phyloP scores from a whole-genome alignment of 2,113 vertebrate genomes.

The Hepsetus odoe region DNA sequence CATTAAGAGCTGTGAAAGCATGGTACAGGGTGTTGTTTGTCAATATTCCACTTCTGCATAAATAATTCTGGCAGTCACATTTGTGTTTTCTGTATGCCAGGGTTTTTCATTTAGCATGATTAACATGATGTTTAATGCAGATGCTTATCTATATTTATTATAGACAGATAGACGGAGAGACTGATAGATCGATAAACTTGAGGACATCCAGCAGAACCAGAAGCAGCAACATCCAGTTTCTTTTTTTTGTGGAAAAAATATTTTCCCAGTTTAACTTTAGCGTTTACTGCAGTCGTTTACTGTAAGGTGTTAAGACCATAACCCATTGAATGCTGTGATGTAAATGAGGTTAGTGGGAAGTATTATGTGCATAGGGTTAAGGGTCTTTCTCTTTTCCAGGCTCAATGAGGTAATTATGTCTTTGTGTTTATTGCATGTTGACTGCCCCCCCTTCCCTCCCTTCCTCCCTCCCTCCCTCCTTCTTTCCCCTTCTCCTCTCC shows the following conservation, averaged over 20 bases:
- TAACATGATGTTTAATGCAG: no score
- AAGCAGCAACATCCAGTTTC: no score
- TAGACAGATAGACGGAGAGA: no score
- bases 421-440: constrained; percentile 78
- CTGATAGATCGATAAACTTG: no score
- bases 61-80: no score
- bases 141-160: no score
- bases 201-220: no score
- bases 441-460: constrained; percentile 67
- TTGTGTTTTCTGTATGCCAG: no score
- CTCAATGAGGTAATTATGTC: constrained; percentile 78
- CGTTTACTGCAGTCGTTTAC: not conserved
- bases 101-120: no score
- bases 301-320: constrained; percentile 22
- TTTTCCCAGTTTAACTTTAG: not conserved
- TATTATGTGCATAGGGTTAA: constrained; percentile 64
- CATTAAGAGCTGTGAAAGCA: no score
- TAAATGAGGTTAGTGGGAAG: constrained; percentile 57
- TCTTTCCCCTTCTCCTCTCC: constrained; percentile 48
- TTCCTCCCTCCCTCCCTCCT: constrained; percentile 16
- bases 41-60: no score
- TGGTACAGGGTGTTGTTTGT: no score
- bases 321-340: constrained; percentile 25
- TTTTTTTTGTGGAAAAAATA: not conserved
- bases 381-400: constrained; percentile 73